phyloP scores from a whole-genome alignment of 2,113 vertebrate species.

The Alexandromys fortis region DNA sequence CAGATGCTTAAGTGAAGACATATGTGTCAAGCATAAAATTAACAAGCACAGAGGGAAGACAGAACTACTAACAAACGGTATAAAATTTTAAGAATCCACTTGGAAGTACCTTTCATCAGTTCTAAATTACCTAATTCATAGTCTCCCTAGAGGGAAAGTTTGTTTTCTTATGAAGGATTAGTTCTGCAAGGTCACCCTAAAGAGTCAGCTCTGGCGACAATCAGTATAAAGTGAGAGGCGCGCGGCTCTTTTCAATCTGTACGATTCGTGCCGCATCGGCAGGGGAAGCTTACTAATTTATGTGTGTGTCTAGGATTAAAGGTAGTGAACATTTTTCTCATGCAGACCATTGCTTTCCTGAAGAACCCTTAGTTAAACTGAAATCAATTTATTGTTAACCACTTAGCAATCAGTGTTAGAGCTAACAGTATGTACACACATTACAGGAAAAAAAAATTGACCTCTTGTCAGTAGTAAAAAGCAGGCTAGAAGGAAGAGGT shows the following conservation, averaged over 20 bases:
- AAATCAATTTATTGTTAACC: conserved; percentile 69
- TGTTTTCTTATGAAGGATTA: conserved; percentile 67
- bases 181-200: conserved; percentile 42
- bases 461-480: conserved; percentile 60
- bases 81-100: conserved; percentile 80
- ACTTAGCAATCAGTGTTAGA: conserved; percentile 71
- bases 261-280: conserved; percentile 58
- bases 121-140: conserved; percentile 77
- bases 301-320: conserved; percentile 59
- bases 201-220: not conserved
- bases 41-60: conserved; percentile 80
- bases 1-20: conserved; percentile 66
- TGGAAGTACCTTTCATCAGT: conserved; percentile 80
- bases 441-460: conserved; percentile 62
- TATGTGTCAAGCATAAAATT: conserved; percentile 77
- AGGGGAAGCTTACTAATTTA: conserved; percentile 69
- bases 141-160: conserved; percentile 61
- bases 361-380: conserved; percentile 76
- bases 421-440: conserved; percentile 66
- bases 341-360: conserved; percentile 70
- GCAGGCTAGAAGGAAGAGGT: not conserved
- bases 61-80: conserved; percentile 80
- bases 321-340: conserved; percentile 66
- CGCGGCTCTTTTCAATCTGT: conserved; percentile 8
- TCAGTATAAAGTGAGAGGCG: not conserved